These are phyloP conservation scores for Mycetomoellerius zeteki DNA, from an alignment of 1,140 invertebrate genomes.

Conservation along the genomic window DNA sequence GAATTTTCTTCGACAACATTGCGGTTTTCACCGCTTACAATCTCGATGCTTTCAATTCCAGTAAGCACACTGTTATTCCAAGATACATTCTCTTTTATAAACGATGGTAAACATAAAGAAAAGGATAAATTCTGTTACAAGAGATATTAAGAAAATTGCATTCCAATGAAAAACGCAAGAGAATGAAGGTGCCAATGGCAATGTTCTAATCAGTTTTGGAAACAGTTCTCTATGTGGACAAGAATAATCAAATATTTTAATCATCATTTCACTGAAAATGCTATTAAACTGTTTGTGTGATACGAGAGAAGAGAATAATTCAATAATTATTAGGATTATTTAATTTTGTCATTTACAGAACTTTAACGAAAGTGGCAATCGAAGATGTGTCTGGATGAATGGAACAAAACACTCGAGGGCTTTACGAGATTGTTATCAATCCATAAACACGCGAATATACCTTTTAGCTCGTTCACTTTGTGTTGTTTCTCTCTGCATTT, in stretches of 20 bases:
- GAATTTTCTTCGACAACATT: conserved; percentile 59
- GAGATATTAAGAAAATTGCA: conserved; percentile 9
- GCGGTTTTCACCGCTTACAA: conserved; percentile 42
- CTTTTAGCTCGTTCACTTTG: conserved; percentile 40
- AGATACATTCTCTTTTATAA: conserved; percentile 31
- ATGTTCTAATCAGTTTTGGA: background rate
- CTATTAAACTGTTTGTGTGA: background rate
- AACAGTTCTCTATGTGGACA: background rate
- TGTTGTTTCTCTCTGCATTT: conserved; percentile 36
- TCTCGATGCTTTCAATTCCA: conserved; percentile 30
- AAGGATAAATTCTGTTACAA: conserved; percentile 5
- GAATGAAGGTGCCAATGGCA: background rate
- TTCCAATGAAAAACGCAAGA: conserved; percentile 7
- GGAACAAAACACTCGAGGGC: conserved; percentile 23
- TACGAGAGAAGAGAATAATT: conserved; percentile 36
- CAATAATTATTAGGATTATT: background rate
- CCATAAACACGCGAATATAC: conserved; percentile 18
- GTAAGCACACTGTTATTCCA: conserved; percentile 15
- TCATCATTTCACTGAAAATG: background rate
- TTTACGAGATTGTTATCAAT: conserved; percentile 12
- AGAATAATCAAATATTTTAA: background rate
- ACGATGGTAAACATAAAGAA: background rate
- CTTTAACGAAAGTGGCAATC: conserved; percentile 27
- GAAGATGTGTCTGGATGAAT: conserved; percentile 2
- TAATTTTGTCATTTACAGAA: conserved; percentile 31